Conservation (phyloP, 2,113 vertebrate species). For the Pitta sordida region DNA sequence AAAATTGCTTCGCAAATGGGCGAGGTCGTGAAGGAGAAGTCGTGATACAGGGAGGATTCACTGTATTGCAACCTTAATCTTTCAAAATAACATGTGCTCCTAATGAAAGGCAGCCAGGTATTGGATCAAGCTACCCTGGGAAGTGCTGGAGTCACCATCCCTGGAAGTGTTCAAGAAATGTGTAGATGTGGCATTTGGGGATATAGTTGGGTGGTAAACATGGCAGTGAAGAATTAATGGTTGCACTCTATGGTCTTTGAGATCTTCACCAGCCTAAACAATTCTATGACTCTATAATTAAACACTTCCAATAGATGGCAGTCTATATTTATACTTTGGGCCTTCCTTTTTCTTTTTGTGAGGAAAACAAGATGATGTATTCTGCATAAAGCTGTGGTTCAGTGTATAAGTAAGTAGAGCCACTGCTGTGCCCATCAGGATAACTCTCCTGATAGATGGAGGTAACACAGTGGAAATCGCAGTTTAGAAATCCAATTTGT, state of each 20-base stretch:
- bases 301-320: slow-evolving; percentile 43
- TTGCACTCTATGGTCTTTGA: background rate
- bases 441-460: slow-evolving; percentile 63
- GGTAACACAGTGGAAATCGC: slow-evolving; percentile 70
- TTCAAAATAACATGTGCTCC: background rate
- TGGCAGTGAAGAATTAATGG: background rate
- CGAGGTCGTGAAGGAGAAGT: too few relatives aligned
- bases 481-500: slow-evolving; percentile 78
- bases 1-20: too few relatives aligned
- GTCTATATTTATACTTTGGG: background rate
- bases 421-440: slow-evolving; percentile 71
- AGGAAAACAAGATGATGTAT: slow-evolving; percentile 32
- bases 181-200: background rate
- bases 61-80: background rate
- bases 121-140: background rate
- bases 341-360: background rate
- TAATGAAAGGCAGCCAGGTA: background rate
- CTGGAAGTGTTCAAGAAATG: background rate
- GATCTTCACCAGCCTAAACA: background rate
- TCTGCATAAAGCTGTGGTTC: slow-evolving; percentile 50
- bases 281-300: background rate
- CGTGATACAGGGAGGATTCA: too few relatives aligned
- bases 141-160: background rate
- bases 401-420: slow-evolving; percentile 64
- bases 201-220: background rate